phyloP scores from a whole-genome alignment of 2,888 invertebrate genomes.

The Cinara cedri region DNA sequence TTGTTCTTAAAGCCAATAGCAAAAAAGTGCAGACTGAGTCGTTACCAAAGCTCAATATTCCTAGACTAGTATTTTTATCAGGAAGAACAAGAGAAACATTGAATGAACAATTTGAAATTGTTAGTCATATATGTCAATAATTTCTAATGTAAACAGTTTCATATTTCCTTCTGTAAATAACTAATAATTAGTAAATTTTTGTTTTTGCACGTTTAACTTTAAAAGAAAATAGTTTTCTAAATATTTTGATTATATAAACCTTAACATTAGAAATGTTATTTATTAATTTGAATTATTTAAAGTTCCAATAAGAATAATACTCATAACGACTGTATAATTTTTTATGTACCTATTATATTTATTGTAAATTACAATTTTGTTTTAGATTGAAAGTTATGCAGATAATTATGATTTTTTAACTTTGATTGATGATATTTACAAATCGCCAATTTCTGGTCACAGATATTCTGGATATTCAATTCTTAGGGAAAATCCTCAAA shows the following conservation, averaged over 20 bases:
- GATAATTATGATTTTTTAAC: conserved; percentile 59
- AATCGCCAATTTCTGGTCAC: conserved; percentile 63
- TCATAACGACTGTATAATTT: too few relatives aligned
- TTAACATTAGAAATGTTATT: too few relatives aligned
- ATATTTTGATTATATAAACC: too few relatives aligned
- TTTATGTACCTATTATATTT: too few relatives aligned
- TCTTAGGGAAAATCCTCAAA: conserved; percentile 18
- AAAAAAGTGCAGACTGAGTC: conserved; percentile 62
- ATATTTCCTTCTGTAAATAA: too few relatives aligned
- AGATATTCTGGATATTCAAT: conserved; percentile 58
- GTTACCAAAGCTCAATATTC: conserved; percentile 65
- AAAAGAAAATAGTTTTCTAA: too few relatives aligned
- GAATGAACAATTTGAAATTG: conserved; percentile 61
- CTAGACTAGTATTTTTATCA: conserved; percentile 63
- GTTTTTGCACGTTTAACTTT: too few relatives aligned
- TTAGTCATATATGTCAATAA: conserved; percentile 54
- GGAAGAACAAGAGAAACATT: conserved; percentile 67
- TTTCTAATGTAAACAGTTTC: too few relatives aligned
- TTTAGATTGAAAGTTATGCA: conserved; percentile 31
- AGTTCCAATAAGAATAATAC: too few relatives aligned
- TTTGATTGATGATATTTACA: conserved; percentile 61
- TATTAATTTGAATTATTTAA: too few relatives aligned
- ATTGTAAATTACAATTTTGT: not conserved
- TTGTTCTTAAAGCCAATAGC: conserved; percentile 51
- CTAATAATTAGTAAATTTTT: too few relatives aligned